These are phyloP conservation scores for Chrysolina haemoptera DNA, from an alignment of 2,888 invertebrate species.

Conservation along the genomic window DNA sequence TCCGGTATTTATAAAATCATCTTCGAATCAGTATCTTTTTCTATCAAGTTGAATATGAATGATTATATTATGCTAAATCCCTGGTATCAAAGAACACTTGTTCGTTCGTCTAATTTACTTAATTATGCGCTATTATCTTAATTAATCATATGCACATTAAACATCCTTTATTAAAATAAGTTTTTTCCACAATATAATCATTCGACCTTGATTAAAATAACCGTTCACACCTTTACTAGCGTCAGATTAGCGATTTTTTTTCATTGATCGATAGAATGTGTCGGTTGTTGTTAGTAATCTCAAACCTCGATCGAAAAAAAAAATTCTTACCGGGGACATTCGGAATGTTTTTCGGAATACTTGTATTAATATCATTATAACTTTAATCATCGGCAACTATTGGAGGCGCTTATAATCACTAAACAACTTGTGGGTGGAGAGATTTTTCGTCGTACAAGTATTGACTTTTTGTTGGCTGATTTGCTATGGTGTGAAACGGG, in stretches of 20 bases:
- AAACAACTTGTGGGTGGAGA: no score
- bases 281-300: constrained; percentile 12
- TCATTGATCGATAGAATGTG: constrained; percentile 19
- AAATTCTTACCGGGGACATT: constrained; percentile 9
- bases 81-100: constrained; percentile 34
- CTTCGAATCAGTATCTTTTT: constrained; percentile 22
- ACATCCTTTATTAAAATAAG: constrained; percentile 37
- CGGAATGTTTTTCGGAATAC: neutral
- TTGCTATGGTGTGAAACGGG: neutral
- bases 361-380: neutral
- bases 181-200: constrained; percentile 25
- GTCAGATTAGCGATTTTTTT: constrained; percentile 18
- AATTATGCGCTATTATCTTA: constrained; percentile 38
- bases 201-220: constrained; percentile 34
- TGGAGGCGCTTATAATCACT: no score
- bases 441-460: neutral
- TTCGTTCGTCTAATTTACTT: constrained; percentile 33
- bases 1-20: neutral
- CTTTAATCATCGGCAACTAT: neutral
- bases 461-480: neutral
- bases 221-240: constrained; percentile 37
- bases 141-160: constrained; percentile 39
- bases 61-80: constrained; percentile 38
- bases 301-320: constrained; percentile 6
- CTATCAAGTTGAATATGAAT: constrained; percentile 41